Conservation (phyloP, 2,113 vertebrate species). For the Pantherophis guttatus region DNA sequence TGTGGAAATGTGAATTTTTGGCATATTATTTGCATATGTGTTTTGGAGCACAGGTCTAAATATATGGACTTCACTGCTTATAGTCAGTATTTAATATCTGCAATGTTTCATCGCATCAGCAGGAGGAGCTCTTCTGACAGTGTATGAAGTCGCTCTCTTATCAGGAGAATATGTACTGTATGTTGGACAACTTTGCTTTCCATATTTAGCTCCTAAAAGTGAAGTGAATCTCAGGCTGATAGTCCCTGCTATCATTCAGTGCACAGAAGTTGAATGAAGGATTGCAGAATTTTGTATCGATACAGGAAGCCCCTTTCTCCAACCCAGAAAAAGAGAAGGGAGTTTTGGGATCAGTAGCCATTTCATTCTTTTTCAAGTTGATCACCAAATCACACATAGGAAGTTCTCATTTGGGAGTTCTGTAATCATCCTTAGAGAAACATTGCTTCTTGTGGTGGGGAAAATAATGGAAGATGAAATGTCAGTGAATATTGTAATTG, state of each 20-base stretch:
- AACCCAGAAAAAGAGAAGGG: not conserved
- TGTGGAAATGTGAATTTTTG: not conserved
- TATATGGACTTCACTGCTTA: not conserved
- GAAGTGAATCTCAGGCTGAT: not conserved
- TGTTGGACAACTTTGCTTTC: not conserved
- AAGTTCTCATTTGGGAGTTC: not conserved
- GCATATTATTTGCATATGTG: not conserved
- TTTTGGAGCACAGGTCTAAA: not conserved
- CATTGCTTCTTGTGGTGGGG: not conserved
- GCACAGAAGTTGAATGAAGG: not conserved
- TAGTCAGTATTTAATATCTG: constrained; percentile 45
- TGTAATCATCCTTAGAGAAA: not conserved
- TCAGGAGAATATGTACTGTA: not conserved
- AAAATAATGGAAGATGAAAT: not conserved
- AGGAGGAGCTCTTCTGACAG: constrained; percentile 34
- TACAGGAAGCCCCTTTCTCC: not conserved
- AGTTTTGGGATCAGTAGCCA: not conserved
- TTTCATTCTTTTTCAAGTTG: not conserved
- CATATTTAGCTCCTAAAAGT: not conserved
- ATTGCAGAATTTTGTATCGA: not conserved
- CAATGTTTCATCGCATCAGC: constrained; percentile 39
- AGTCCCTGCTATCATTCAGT: not conserved
- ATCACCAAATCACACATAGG: not conserved
- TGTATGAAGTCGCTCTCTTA: not conserved
- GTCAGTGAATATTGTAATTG: not conserved